Percentiles rank a stretch among this genome's conserved stretches.
phyloP scores from a whole-genome alignment of 1,140 invertebrate genomes.

The Colletes latitarsis region DNA sequence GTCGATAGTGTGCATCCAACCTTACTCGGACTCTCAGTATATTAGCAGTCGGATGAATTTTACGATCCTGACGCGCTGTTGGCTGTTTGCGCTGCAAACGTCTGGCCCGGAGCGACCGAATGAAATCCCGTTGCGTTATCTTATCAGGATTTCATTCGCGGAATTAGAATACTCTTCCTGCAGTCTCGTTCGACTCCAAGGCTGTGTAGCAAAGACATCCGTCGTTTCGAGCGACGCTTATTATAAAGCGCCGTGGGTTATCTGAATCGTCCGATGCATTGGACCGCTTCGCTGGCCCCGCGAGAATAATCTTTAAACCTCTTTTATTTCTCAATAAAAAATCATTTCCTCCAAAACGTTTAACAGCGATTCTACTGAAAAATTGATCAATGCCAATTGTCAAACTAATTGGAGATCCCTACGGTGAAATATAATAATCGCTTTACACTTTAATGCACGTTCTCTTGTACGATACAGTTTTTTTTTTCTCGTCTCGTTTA shows the following conservation, averaged over 20 bases:
- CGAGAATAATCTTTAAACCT: slow-evolving; percentile 11
- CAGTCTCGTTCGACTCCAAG: neutral
- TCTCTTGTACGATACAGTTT: too few species aligned
- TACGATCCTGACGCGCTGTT: neutral
- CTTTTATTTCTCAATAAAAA: too few species aligned
- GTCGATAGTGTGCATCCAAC: too few species aligned
- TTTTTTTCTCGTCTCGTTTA: too few species aligned
- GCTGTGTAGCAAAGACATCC: slow-evolving; percentile 3
- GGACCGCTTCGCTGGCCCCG: neutral
- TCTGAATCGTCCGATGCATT: slow-evolving; percentile 10
- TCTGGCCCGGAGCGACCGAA: neutral
- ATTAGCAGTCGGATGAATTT: neutral
- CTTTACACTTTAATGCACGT: too few species aligned
- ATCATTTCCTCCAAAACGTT: too few species aligned
- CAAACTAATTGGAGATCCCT: too few species aligned
- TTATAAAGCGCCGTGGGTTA: neutral
- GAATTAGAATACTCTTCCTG: slow-evolving; percentile 4
- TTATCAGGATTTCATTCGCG: slow-evolving; percentile 27
- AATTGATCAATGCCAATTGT: too few species aligned
- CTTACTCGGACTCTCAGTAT: neutral
- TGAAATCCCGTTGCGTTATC: neutral
- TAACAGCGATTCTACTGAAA: too few species aligned
- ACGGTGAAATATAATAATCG: too few species aligned
- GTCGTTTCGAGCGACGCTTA: neutral
- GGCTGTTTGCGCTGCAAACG: slow-evolving; percentile 15